These are phyloP conservation scores for Conus ventricosus DNA, from an alignment of 1,140 invertebrate species.

Conservation along the genomic window DNA sequence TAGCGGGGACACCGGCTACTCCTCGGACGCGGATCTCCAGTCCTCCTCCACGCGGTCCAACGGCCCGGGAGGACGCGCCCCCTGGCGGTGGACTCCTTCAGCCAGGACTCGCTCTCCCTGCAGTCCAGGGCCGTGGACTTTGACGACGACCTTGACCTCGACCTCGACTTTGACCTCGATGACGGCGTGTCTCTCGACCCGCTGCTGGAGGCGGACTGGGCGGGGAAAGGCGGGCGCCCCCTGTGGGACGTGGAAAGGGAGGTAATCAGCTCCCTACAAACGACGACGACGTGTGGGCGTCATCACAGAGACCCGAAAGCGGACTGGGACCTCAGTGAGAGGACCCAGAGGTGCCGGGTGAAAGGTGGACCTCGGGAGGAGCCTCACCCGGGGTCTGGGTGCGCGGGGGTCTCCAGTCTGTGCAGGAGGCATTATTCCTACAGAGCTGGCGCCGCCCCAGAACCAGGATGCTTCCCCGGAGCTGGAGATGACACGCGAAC, in stretches of 20 bases:
- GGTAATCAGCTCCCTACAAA: too few species aligned
- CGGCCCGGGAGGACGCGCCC: neutral
- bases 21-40: constrained; percentile 37
- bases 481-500: neutral
- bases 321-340: neutral
- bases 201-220: neutral
- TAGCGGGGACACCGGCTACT: constrained; percentile 50
- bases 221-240: too few species aligned
- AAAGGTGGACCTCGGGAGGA: neutral
- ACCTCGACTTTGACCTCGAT: neutral
- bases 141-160: neutral
- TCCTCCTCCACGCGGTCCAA: constrained; percentile 18
- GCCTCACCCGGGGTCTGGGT: neutral
- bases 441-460: neutral
- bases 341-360: neutral
- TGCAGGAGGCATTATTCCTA: neutral
- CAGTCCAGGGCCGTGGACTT: neutral
- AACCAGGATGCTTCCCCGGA: neutral
- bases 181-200: neutral
- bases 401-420: neutral
- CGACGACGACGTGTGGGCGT: neutral
- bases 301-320: neutral
- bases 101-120: neutral
- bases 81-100: neutral
- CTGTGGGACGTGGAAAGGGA: too few species aligned